Evolutionary conservation across 1,140 invertebrate genomes (phyloP).

Genomic region (Zaprionus capensis): DNA sequence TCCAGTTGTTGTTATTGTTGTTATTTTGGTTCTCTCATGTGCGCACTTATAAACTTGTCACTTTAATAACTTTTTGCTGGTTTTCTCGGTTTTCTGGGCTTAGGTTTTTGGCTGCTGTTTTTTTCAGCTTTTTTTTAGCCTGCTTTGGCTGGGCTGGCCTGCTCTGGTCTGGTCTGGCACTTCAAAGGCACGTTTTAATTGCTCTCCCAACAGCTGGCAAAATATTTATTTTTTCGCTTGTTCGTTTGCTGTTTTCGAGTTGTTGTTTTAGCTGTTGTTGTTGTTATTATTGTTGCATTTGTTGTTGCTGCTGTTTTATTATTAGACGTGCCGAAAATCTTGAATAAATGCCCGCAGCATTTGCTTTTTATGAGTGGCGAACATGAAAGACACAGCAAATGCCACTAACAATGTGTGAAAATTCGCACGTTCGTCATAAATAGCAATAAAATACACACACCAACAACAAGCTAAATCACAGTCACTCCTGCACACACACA

Average conservation of each 20-base stretch:
- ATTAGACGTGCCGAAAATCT: constrained; percentile 74
- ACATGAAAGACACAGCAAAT: constrained; percentile 49
- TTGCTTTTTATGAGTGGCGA: constrained; percentile 68
- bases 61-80: constrained; percentile 76
- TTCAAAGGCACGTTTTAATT: constrained; percentile 74
- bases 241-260: neutral
- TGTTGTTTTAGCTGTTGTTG: constrained; percentile 11
- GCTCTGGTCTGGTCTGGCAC: constrained; percentile 7
- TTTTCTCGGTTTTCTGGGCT: constrained; percentile 30
- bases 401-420: constrained; percentile 70
- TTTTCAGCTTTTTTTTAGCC: constrained; percentile 15
- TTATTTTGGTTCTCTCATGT: constrained; percentile 49
- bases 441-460: constrained; percentile 63
- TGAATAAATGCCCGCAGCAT: constrained; percentile 59
- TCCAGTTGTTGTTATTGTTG: constrained; percentile 3
- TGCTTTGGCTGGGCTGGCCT: constrained; percentile 8
- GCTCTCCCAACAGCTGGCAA: constrained; percentile 63
- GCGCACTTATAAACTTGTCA: constrained; percentile 71
- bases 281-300: neutral
- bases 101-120: constrained; percentile 16
- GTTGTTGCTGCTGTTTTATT: constrained; percentile 42
- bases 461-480: neutral
- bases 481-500: neutral
- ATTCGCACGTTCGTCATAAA: constrained; percentile 77
- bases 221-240: constrained; percentile 43